Evolutionary conservation across 2,797 vertebrate genomes (phyloP), one percentile per base, ranked within the genome.

Genomic region (Rhynchonycteris naso): DNA sequence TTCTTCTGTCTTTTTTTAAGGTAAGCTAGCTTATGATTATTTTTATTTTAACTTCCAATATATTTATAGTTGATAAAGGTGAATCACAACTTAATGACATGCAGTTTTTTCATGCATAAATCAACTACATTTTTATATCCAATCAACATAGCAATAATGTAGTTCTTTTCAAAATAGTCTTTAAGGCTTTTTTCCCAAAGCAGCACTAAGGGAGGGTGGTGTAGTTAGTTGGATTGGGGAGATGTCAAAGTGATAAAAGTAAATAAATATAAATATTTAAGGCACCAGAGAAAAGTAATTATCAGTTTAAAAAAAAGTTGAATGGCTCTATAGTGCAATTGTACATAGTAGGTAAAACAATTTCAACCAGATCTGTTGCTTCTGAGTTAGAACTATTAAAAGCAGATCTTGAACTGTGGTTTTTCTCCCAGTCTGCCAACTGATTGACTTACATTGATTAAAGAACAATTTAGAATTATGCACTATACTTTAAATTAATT

Each of bases 1-100:
- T 99, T 78, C 95, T 99, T 80, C 98, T 98, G 82, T 96, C 93
- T 5, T 88, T 98, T 78, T 94, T 97, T 38, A 61, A 97, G 99
- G 99, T 99, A 97, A 98, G 98, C 96, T 38, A 13, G 7, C 72
- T 93, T 93, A 19, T 43, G 33, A 18, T 74, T 79, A 43, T 61
- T 79, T 82, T 80, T 68, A 5, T 14, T 74, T 90, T 93, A 22
- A 43, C 18, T 79, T 35, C 38, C 12, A 65, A 4, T 47, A 47
- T 38, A 22, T 1, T 19, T 68, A 6, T n/a, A 75, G 94, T 21
- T 63, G 15, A 33, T 72, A 66, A 63, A 50, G 3, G 11, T 68
- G 81, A 76, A 59, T 80, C 65, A 52, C 24, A 38, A 38, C 22
- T 54, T 91, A 75, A 56, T 24, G 52, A 63, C 22, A 26, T 68